Percentiles rank a stretch among this genome's conserved stretches.
phyloP scores from a whole-genome alignment of 2,888 invertebrate genomes.

The Xestia ashworthii region DNA sequence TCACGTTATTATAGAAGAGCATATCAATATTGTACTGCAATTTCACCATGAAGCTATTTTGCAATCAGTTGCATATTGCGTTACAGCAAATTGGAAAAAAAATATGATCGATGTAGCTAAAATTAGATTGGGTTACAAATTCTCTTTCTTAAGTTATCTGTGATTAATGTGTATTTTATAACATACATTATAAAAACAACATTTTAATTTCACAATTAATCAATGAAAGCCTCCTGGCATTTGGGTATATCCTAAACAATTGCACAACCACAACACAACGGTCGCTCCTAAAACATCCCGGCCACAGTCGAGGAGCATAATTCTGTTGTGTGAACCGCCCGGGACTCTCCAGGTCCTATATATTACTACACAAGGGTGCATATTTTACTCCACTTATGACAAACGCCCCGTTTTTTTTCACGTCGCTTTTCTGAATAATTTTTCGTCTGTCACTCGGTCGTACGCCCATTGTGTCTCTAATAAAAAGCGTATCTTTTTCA shows the following conservation, averaged over 20 bases:
- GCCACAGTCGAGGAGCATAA: conserved; percentile 36
- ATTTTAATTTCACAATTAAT: neutral
- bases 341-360: conserved; percentile 64
- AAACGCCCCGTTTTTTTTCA: conserved; percentile 62
- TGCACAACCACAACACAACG: conserved; percentile 18
- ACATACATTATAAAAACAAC: neutral
- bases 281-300: conserved; percentile 16
- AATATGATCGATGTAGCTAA: neutral
- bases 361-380: conserved; percentile 70
- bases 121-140: neutral
- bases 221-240: neutral
- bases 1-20: conserved; percentile 1
- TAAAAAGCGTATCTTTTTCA: conserved; percentile 66
- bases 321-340: conserved; percentile 41
- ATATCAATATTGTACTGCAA: neutral
- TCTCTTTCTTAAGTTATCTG: neutral
- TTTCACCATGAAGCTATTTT: conserved; percentile 1
- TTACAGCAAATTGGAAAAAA: neutral
- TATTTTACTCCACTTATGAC: conserved; percentile 72
- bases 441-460: conserved; percentile 64
- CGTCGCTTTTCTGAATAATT: conserved; percentile 64
- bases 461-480: conserved; percentile 60
- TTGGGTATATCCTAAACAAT: neutral
- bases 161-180: neutral
- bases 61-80: neutral